Conservation (phyloP, 1,140 invertebrate genomes). For the Brachionus asplanchnoidis region DNA sequence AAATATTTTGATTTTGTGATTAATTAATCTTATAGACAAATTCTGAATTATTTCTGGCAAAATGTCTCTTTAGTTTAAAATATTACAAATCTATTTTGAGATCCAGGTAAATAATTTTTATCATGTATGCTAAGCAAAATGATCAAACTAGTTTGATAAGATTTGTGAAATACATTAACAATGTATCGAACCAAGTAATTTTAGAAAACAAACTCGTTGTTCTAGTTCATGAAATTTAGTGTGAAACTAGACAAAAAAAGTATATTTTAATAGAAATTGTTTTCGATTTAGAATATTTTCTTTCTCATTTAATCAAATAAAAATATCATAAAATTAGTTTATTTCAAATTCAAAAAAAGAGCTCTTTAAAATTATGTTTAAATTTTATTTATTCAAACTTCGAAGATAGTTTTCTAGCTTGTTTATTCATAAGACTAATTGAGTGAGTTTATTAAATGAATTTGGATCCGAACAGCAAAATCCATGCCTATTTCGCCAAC, state of each 20-base stretch:
- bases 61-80: background rate
- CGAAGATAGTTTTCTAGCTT: background rate
- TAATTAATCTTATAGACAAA: background rate
- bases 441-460: background rate
- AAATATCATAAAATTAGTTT: conserved; percentile 1
- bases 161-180: background rate
- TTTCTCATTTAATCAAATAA: background rate
- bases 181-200: background rate
- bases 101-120: background rate
- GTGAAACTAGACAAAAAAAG: background rate
- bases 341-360: background rate
- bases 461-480: background rate
- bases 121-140: background rate
- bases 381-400: background rate
- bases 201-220: background rate
- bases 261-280: background rate
- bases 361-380: background rate
- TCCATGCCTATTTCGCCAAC: conserved; percentile 24
- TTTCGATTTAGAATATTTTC: background rate
- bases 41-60: background rate
- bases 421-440: background rate
- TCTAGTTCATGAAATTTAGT: background rate
- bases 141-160: background rate
- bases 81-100: background rate
- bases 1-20: background rate